A percentile compares a stretch with the other conserved stretches of the same genome.
Evolutionary conservation across 1,140 invertebrate genomes (phyloP).

Genomic region (Linepithema humile): DNA sequence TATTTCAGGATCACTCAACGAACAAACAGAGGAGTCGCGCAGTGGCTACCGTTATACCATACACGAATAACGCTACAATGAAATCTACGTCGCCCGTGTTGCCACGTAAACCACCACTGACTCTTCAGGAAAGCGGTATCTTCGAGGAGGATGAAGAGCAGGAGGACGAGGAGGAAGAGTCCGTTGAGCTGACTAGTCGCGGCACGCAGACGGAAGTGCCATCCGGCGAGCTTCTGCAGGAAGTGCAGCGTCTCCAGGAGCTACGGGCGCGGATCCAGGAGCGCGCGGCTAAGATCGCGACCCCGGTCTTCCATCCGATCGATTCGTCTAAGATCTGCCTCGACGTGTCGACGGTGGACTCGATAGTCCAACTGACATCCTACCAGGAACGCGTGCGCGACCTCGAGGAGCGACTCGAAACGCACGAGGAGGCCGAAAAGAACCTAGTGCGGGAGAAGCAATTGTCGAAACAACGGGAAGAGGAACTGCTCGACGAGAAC

Average conservation of each 20-base stretch:
- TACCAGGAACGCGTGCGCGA: conserved; percentile 75
- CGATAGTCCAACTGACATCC: conserved; percentile 54
- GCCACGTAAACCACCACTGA: conserved; percentile 76
- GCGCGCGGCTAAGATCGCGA: conserved; percentile 74
- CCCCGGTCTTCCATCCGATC: conserved; percentile 48
- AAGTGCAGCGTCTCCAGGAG: conserved; percentile 79
- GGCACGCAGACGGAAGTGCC: conserved; percentile 81
- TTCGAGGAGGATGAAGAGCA: conserved; percentile 80
- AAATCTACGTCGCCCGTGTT: conserved; percentile 67
- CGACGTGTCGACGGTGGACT: conserved; percentile 31
- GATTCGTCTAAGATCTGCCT: conserved; percentile 62
- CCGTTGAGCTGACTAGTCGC: conserved; percentile 73
- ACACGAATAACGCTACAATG: conserved; percentile 69
- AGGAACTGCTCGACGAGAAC: conserved; percentile 77
- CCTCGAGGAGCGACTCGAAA: conserved; percentile 72
- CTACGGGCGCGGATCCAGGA: conserved; percentile 79
- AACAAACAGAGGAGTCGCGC: conserved; percentile 78
- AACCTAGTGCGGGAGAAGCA: conserved; percentile 60
- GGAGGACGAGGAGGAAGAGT: conserved; percentile 66
- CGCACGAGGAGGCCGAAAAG: conserved; percentile 66
- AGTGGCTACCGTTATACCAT: conserved; percentile 80
- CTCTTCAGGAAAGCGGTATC: conserved; percentile 85
- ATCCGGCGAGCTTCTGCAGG: conserved; percentile 78
- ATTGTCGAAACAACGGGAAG: conserved; percentile 73
- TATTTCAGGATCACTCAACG: conserved; percentile 69